These are phyloP conservation scores for Xyliphius kryptos DNA, from an alignment of 2,113 vertebrate species.

Conservation along the genomic window DNA sequence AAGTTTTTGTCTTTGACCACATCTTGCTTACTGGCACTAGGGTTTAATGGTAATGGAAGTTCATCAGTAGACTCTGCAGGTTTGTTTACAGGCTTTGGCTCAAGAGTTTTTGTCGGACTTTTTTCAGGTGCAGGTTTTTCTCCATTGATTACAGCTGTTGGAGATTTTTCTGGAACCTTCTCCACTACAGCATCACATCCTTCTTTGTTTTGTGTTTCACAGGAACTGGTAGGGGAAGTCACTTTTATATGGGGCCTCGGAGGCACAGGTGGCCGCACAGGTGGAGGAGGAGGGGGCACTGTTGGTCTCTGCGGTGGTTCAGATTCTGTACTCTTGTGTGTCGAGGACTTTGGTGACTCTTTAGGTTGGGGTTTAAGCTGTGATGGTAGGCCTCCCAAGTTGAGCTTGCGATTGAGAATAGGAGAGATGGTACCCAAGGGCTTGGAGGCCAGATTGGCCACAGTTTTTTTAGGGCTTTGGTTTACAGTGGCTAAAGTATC, in stretches of 20 bases:
- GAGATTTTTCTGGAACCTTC: slow-evolving; percentile 72
- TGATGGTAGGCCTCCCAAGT: slow-evolving; percentile 67
- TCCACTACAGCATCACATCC: slow-evolving; percentile 58
- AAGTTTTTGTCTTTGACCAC: slow-evolving; percentile 70
- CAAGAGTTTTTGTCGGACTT: slow-evolving; percentile 55
- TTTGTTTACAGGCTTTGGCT: slow-evolving; percentile 60
- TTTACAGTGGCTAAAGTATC: slow-evolving; percentile 70
- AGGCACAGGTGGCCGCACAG: slow-evolving; percentile 83
- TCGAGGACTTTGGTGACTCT: slow-evolving; percentile 69
- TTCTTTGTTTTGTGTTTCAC: slow-evolving; percentile 68
- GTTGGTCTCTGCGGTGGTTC: slow-evolving; percentile 66
- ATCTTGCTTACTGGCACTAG: slow-evolving; percentile 70
- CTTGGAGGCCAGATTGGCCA: slow-evolving; percentile 74
- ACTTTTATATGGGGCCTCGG: slow-evolving; percentile 81
- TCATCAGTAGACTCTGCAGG: slow-evolving; percentile 70
- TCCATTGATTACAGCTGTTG: slow-evolving; percentile 46
- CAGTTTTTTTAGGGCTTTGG: slow-evolving; percentile 83
- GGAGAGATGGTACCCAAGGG: slow-evolving; percentile 86
- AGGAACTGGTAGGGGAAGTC: slow-evolving; percentile 59
- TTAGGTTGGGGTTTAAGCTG: slow-evolving; percentile 76
- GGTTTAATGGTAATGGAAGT: neutral
- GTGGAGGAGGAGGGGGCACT: slow-evolving; percentile 67
- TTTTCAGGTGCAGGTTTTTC: slow-evolving; percentile 75
- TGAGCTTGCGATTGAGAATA: slow-evolving; percentile 82
- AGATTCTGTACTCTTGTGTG: slow-evolving; percentile 65